These are phyloP conservation scores for Dione vanillae DNA, from an alignment of 2,888 invertebrate genomes.

Conservation along the genomic window DNA sequence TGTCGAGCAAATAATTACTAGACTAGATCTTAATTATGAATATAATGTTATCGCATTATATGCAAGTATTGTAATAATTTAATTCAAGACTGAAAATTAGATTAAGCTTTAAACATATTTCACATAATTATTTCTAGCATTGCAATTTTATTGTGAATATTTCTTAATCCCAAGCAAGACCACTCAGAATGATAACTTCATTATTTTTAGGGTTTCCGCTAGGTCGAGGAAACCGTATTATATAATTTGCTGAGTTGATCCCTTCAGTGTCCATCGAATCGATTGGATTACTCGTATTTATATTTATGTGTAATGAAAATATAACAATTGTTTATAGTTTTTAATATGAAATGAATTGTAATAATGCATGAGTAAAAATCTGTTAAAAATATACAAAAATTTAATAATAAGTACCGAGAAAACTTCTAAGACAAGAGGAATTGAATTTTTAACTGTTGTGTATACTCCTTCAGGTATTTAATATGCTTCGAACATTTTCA, in stretches of 20 bases:
- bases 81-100: not conserved
- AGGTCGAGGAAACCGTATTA: conserved; percentile 44
- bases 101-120: not conserved
- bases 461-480: no score
- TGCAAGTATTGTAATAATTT: no score
- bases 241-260: conserved; percentile 47
- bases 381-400: no score
- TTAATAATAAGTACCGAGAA: no score
- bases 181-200: conserved; percentile 37
- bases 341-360: no score
- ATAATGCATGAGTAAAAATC: no score
- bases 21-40: no score
- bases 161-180: conserved; percentile 27
- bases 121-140: not conserved
- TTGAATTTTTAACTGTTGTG: no score
- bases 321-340: not conserved
- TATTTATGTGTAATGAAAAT: conserved; percentile 37
- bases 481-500: no score
- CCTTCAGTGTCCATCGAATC: conserved; percentile 41
- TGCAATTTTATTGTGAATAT: conserved; percentile 25
- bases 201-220: conserved; percentile 47
- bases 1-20: no score
- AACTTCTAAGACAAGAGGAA: no score
- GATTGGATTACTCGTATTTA: conserved; percentile 39
- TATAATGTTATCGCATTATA: no score